phyloP scores from a whole-genome alignment of 2,888 invertebrate species.

The Calliopum simillimum region DNA sequence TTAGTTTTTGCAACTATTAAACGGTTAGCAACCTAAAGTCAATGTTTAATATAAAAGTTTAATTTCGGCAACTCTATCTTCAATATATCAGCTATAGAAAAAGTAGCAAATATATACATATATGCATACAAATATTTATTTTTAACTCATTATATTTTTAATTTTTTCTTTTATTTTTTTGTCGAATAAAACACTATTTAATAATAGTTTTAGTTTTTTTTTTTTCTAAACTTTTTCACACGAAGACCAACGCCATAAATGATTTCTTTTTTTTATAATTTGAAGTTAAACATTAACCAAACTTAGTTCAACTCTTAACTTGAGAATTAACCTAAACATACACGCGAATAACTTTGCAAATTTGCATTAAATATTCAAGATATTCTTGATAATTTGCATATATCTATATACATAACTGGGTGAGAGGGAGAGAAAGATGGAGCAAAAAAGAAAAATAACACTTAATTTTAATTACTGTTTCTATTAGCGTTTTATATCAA shows the following conservation, averaged over 20 bases:
- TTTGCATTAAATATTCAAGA: slow-evolving; percentile 38
- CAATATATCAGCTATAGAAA: too few species aligned
- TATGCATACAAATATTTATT: neutral
- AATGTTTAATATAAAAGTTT: too few species aligned
- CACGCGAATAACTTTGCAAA: slow-evolving; percentile 26
- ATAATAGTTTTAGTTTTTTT: too few species aligned
- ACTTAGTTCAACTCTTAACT: slow-evolving; percentile 10
- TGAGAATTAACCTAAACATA: slow-evolving; percentile 12
- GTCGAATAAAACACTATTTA: neutral
- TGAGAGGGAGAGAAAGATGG: too few species aligned
- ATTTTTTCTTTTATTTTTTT: neutral
- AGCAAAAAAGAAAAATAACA: neutral
- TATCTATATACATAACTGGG: slow-evolving; percentile 35
- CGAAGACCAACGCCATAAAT: slow-evolving; percentile 31
- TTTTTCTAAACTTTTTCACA: neutral
- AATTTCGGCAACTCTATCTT: too few species aligned
- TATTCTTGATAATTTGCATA: slow-evolving; percentile 43
- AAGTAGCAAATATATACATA: too few species aligned
- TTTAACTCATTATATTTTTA: neutral
- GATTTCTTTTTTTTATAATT: slow-evolving; percentile 16
- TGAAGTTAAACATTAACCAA: slow-evolving; percentile 16
- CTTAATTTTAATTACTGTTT: neutral
- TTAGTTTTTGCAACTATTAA: too few species aligned
- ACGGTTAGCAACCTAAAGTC: too few species aligned
- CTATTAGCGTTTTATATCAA: neutral